Evolutionary conservation across 2,888 invertebrate genomes (phyloP).

Genomic region (Villa cingulata): DNA sequence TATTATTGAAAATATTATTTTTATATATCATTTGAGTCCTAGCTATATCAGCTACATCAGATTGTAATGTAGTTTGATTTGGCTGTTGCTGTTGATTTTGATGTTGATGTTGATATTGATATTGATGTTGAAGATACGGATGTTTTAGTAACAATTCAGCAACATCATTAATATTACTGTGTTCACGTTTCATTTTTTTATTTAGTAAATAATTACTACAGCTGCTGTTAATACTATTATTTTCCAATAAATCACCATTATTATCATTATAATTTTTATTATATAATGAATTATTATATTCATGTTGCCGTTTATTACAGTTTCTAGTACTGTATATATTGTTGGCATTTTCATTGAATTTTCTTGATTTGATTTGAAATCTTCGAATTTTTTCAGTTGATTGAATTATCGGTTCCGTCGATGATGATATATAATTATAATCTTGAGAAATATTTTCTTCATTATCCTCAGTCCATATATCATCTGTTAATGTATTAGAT

Average conservation of each 20-base stretch:
- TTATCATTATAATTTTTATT: neutral
- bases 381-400: neutral
- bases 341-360: neutral
- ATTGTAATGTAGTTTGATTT: neutral
- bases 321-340: neutral
- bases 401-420: conserved; percentile 10
- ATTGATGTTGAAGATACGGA: neutral
- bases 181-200: conserved; percentile 21
- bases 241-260: conserved; percentile 6
- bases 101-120: neutral
- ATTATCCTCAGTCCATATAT: conserved; percentile 12
- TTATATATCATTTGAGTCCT: conserved; percentile 10
- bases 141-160: neutral
- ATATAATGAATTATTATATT: neutral
- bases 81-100: conserved; percentile 2
- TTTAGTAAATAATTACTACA: conserved; percentile 18
- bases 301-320: neutral
- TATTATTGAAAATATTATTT: conserved; percentile 8
- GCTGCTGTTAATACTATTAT: conserved; percentile 18
- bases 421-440: conserved; percentile 22
- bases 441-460: conserved; percentile 24
- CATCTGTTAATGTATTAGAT: neutral
- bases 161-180: neutral
- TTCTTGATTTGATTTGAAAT: neutral
- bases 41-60: conserved; percentile 10